Evolutionary conservation across 2,113 vertebrate species (phyloP), one percentile per base, ranked within the genome.

Genomic region (Seriola dumerili): DNA sequence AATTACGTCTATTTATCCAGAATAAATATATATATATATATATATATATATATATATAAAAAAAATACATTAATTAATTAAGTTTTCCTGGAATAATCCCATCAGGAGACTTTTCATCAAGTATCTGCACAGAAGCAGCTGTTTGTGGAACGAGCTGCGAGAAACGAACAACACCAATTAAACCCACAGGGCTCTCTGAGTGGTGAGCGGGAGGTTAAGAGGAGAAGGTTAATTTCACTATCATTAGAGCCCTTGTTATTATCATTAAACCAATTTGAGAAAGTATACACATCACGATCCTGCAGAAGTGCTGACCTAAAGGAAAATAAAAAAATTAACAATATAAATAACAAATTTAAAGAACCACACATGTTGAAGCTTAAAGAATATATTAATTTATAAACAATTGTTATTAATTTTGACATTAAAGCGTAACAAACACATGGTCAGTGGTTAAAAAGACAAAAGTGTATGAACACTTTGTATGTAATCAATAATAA

Each of bases 1-100:
- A 88, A 25, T 46, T 48, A 74, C 36, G 16, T 46, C 3, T n/a
- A 32, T 85, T 77, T 72, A 72, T 63, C 74, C 48, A 10, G 38
- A 38, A 38, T 62, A 21, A 42, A 63, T 54, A 25, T 76, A 78
- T 73, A 40, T 13, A 19, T 42, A 3, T 46, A 46, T 32, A 68
- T 52, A 50, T 19, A 4, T 50, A 19, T 29, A 29, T n/a, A n/a
- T n/a, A n/a, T n/a, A n/a, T n/a, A 59, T 67, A 42, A 74, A 2
- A 7, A 42, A 74, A 2, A 7, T 5, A 13, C 6, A 59, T 65
- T 32, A 23, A 84, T 79, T 40, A 48, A 75, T 75, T 19, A 42
- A 16, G 32, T 25, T 71, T 34, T 2, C 8, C 1, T 6, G 8
- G 5, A 72, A 66, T 50, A 23, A 67, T 23, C 62, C 14, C 16